These are phyloP conservation scores for Lytechinus pictus DNA, from an alignment of 35 echinoderm and acorn worm genomes.

Conservation along the genomic window DNA sequence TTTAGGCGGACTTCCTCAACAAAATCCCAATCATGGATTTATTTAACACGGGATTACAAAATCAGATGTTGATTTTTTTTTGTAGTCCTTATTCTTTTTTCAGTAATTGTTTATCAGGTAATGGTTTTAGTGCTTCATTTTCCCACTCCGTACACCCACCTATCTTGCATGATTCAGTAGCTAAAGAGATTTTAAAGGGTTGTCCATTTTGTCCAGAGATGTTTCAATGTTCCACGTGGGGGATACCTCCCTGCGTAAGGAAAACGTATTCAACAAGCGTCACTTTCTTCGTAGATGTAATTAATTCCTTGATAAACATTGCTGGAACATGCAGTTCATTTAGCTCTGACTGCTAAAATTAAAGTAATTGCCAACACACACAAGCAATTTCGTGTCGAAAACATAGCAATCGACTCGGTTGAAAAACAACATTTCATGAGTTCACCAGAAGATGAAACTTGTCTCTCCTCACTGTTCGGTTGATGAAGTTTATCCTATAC, in stretches of 20 bases:
- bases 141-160: background rate
- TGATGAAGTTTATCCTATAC: background rate
- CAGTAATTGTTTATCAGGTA: background rate
- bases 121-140: background rate
- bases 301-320: background rate
- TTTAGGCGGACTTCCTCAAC: background rate
- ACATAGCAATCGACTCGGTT: background rate
- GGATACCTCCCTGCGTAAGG: background rate
- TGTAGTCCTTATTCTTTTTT: background rate
- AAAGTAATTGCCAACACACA: background rate
- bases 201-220: background rate
- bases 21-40: background rate
- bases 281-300: background rate
- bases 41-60: background rate
- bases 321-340: background rate
- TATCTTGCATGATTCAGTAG: background rate
- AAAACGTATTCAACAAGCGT: background rate
- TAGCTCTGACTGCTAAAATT: background rate
- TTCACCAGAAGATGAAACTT: background rate
- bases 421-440: background rate
- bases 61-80: background rate
- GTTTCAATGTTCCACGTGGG: background rate
- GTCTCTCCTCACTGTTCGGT: background rate
- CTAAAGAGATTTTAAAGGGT: background rate
- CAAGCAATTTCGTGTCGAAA: background rate